Percentiles rank a stretch among this genome's conserved stretches.
These are phyloP conservation scores for Sciurus carolinensis DNA, from an alignment of 2,797 vertebrate species.

Conservation along the genomic window DNA sequence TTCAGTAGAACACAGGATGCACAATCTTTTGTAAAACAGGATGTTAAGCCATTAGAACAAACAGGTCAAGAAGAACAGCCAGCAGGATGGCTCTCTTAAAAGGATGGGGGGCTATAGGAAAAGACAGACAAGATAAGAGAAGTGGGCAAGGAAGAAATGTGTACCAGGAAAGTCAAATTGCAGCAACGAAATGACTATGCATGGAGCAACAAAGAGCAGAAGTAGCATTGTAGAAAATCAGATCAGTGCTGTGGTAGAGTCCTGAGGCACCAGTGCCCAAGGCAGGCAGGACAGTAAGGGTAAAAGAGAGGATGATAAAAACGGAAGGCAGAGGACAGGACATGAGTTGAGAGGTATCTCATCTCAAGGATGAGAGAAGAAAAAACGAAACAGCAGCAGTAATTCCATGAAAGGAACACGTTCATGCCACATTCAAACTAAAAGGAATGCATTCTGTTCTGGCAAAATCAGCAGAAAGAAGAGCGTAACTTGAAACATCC, in stretches of 20 bases:
- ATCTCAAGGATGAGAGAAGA: background rate
- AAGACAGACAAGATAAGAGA: background rate
- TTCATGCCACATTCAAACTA: background rate
- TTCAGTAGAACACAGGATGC: background rate
- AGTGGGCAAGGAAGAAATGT: background rate
- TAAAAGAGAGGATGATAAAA: background rate
- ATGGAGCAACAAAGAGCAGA: background rate
- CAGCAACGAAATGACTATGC: background rate
- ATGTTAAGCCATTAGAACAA: background rate
- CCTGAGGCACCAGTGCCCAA: background rate
- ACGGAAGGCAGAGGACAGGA: background rate
- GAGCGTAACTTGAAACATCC: background rate
- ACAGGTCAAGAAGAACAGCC: background rate
- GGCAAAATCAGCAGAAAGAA: background rate
- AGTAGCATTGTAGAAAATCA: background rate
- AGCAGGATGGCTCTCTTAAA: background rate
- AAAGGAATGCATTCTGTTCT: background rate
- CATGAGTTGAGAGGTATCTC: background rate
- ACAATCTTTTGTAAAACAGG: background rate
- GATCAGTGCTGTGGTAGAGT: background rate
- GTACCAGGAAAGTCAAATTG: background rate
- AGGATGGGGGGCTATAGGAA: background rate
- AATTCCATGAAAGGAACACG: background rate
- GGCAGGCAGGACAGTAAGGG: no score
- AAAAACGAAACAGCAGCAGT: background rate